Base-by-base conservation (phyloP, 2,797 vertebrate genomes). In the Sebastes vulpes region DNA sequence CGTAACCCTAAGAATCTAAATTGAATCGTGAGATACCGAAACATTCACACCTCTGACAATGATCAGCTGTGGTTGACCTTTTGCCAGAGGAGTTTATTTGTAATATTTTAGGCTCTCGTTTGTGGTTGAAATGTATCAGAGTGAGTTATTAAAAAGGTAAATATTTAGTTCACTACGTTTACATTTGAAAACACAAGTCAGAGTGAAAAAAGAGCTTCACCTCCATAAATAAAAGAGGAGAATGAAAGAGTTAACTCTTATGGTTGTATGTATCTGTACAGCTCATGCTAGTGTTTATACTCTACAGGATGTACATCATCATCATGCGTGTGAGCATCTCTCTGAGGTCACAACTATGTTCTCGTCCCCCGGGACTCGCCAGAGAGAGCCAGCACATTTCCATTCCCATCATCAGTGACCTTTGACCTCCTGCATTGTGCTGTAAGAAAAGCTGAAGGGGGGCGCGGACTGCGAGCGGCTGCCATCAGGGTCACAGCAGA, bases 401-500 rank as follows among this genome's bases (percentile, higher is more conserved):
- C 10, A 20, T 82, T 20, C 64, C 56, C 10, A 20, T 82, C 69
- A 60, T 48, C 48, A 2, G 50, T 67, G 75, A 79, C 71, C 83
- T 83, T 48, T 83, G 81, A 87, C 79, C 83, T 83, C 60, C 58
- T 21, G 20, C 0, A 6, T 29, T 72, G 75, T 11, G 56, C 60
- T 63, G 63, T 58, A 4, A 59, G 65, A 69, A 11, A 53, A 59
- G 65, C 75, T 3, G 16, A 16, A 35, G 53, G 74, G 23, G 46
- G 26, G 26, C 48, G 4, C 48, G 2, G 18, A 10, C 21, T 25
- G 23, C 3, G 58, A 57, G 42, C 54, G 48, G n/a, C 5, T 73
- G 77, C 63, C 78, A 38, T 73, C 69, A 72, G 63, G 65, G 80
- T 77, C 80, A 52, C 52, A n/a, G 69, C 63, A 38, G 57, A 65